Base-by-base conservation (phyloP, 1,140 invertebrate genomes). In the Acromyrmex echinatior region DNA sequence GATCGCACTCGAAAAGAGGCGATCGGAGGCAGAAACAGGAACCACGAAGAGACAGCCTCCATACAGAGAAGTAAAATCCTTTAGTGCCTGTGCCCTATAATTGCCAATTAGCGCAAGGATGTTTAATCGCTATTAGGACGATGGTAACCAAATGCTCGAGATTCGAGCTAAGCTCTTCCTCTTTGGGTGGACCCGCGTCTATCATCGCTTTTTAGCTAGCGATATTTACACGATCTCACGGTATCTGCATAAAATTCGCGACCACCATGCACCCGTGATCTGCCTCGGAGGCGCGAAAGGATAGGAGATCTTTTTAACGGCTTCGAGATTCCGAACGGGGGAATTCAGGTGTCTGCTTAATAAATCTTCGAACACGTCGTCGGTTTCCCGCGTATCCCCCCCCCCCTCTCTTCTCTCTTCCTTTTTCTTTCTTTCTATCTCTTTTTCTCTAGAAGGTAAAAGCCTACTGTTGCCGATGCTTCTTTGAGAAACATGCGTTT, bases 81-180 rank as follows among this genome's bases (percentile, higher is more conserved):
- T 74, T 87, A 91, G 10, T 3, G 88, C 89, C 91, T 92, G 91
- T 92, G 92, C 79, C 77, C 88, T 88, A 93, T 95, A 95, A 95
- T 95, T 95, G 95, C 93, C 95, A 95, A 95, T 95, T 95, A 95
- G 95, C 93, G 85, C 80, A 90, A 74, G 88, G 94, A 95, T 95
- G 95, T 95, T 95, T 95, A 95, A 95, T 95, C 95, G 95, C 92
- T 93, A 94, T 94, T 95, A 92, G 91, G 82, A 74, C 65, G 92
- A 92, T 88, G 89, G 92, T 91, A 91, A 87, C 88, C 81, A 60
- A 86, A 16, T 25, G 53, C 82, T 79, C 66, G 10, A n/a, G 88
- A 78, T 77, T 88, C 68, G 25, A 25, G 18, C n/a, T 10, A 28
- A n/a, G 49, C 12, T 39, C 56, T 56, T 28, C 53, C 66, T 28